phyloP scores from a whole-genome alignment of 2,113 vertebrate species.

The Bubo scandiacus region DNA sequence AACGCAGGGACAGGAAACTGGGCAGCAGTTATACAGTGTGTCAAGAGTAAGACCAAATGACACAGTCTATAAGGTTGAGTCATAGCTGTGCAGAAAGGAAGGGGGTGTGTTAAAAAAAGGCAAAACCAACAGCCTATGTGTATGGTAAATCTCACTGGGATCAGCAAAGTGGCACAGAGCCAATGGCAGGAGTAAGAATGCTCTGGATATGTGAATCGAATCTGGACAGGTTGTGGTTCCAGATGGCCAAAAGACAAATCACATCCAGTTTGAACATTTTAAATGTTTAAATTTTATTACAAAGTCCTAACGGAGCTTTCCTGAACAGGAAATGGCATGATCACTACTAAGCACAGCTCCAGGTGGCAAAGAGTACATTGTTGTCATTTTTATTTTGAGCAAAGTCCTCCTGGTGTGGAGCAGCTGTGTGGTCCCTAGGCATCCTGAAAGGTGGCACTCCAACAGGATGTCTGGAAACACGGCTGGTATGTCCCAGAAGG shows the following conservation, averaged over 20 bases:
- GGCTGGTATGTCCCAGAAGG: constrained; percentile 28
- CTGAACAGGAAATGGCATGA: constrained; percentile 1
- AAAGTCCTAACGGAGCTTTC: constrained; percentile 32
- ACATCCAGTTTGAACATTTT: constrained; percentile 38
- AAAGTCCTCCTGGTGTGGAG: background rate
- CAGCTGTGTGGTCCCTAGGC: background rate
- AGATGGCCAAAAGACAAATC: constrained; percentile 61
- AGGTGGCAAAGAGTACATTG: background rate
- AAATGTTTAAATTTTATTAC: constrained; percentile 64
- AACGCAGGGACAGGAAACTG: background rate
- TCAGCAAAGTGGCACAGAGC: background rate
- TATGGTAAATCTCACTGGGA: background rate
- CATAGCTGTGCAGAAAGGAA: background rate
- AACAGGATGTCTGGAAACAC: constrained; percentile 28
- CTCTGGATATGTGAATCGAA: constrained; percentile 32
- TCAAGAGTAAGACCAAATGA: background rate
- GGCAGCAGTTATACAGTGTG: background rate
- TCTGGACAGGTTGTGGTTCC: constrained; percentile 67
- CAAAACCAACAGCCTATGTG: background rate
- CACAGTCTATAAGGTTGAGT: background rate
- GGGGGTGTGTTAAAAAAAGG: background rate
- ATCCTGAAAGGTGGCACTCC: constrained; percentile 31
- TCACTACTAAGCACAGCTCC: background rate
- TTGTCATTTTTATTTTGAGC: constrained; percentile 7
- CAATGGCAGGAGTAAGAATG: constrained; percentile 29